Percentiles rank a stretch among this genome's conserved stretches.
phyloP scores from a whole-genome alignment of 2,113 vertebrate genomes.

The Periophthalmodon schlosseri region DNA sequence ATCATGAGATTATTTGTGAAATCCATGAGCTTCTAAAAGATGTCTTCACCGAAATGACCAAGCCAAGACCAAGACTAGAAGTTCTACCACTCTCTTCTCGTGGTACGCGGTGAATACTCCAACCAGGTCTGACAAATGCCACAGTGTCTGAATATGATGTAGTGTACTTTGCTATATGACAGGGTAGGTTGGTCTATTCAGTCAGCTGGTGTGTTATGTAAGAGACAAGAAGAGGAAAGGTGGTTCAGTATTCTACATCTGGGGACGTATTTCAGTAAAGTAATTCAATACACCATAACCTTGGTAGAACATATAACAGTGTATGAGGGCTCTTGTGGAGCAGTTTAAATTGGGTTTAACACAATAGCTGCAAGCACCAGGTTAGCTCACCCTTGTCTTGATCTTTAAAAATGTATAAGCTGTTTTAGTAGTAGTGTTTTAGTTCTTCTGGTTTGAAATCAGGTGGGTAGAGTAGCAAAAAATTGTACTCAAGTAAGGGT shows the following conservation, averaged over 20 bases:
- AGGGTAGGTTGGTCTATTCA: slow-evolving; percentile 17
- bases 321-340: too few relatives aligned
- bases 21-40: slow-evolving; percentile 81
- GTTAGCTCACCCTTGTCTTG: too few relatives aligned
- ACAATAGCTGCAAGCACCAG: too few relatives aligned
- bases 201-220: slow-evolving; percentile 54
- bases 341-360: too few relatives aligned
- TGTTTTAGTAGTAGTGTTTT: too few relatives aligned
- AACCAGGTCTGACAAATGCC: neutral
- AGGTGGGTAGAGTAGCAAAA: too few relatives aligned
- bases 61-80: slow-evolving; percentile 37
- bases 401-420: too few relatives aligned
- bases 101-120: slow-evolving; percentile 71
- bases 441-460: too few relatives aligned
- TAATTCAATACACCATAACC: too few relatives aligned
- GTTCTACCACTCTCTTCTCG: slow-evolving; percentile 77
- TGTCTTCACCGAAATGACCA: slow-evolving; percentile 83
- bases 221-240: slow-evolving; percentile 34
- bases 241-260: slow-evolving; percentile 33
- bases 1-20: slow-evolving; percentile 78
- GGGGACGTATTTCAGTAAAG: slow-evolving; percentile 36
- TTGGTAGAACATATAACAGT: too few relatives aligned
- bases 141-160: slow-evolving; percentile 12
- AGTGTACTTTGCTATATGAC: neutral
- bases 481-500: too few relatives aligned